These are phyloP conservation scores for Ochotona curzoniae DNA, from an alignment of 2,113 vertebrate genomes.

Conservation along the genomic window DNA sequence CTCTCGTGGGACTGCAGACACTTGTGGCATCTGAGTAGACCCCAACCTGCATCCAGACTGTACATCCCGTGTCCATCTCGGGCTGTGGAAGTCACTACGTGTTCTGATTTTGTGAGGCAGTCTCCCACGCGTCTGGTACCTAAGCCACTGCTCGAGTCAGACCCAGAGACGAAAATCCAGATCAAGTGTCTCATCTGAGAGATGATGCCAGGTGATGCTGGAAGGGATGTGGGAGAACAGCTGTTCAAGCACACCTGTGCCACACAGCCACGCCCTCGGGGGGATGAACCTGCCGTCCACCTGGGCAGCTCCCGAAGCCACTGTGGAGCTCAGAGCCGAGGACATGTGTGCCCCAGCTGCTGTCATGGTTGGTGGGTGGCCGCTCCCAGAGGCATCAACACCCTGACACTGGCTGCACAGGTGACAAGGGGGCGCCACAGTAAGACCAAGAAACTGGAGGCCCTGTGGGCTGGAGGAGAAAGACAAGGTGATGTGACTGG, in stretches of 20 bases:
- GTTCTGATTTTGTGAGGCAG: not conserved
- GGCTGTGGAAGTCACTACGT: not conserved
- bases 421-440: not conserved
- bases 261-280: no score
- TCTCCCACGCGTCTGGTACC: not conserved
- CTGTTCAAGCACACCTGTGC: not conserved
- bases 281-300: not conserved
- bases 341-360: not conserved
- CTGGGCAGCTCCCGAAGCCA: not conserved
- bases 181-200: not conserved
- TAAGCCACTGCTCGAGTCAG: no score
- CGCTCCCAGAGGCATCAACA: not conserved
- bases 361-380: not conserved
- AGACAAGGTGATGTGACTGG: rapidly evolving
- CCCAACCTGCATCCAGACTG: no score
- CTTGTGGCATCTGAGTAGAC: not conserved
- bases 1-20: not conserved
- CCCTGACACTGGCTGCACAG: not conserved
- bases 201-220: not conserved
- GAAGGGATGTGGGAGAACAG: not conserved
- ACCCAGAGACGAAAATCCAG: not conserved
- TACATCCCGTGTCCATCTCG: not conserved
- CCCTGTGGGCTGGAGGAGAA: not conserved
- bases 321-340: not conserved
- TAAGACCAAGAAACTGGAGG: not conserved